Conservation (phyloP, 2,113 vertebrate species). For the Acrocephalus arundinaceus region DNA sequence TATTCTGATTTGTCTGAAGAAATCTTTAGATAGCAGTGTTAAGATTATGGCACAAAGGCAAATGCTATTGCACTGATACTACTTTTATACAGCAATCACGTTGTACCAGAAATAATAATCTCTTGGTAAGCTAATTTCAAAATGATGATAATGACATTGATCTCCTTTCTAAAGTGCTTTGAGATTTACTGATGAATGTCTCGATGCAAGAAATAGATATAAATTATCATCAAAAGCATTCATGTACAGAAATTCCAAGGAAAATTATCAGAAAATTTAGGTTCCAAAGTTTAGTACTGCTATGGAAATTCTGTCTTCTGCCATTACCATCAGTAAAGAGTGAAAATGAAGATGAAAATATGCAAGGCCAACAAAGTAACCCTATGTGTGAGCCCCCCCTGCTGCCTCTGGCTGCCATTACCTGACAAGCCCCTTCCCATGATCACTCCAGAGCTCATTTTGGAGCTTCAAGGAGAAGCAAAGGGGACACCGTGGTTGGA, state of each 20-base stretch:
- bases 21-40: not conserved
- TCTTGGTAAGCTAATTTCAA: conserved; percentile 66
- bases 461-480: not conserved
- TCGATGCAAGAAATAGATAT: conserved; percentile 49
- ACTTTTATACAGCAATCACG: conserved; percentile 50
- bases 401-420: conserved; percentile 21
- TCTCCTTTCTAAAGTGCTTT: conserved; percentile 56
- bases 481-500: not conserved
- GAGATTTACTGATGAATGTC: conserved; percentile 60
- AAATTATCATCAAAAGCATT: conserved; percentile 61
- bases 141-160: conserved; percentile 63
- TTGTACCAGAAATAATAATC: conserved; percentile 54
- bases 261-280: conserved; percentile 43
- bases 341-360: not conserved
- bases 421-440: not conserved
- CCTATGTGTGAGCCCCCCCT: conserved; percentile 63
- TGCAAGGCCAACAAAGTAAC: not conserved
- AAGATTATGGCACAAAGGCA: conserved; percentile 39
- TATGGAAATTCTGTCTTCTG: conserved; percentile 21
- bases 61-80: conserved; percentile 1
- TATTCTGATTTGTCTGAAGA: not conserved
- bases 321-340: not conserved
- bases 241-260: conserved; percentile 40
- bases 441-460: not conserved
- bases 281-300: not conserved